These are phyloP conservation scores for Dendrolimus kikuchii DNA, from an alignment of 1,140 invertebrate species.

Conservation along the genomic window DNA sequence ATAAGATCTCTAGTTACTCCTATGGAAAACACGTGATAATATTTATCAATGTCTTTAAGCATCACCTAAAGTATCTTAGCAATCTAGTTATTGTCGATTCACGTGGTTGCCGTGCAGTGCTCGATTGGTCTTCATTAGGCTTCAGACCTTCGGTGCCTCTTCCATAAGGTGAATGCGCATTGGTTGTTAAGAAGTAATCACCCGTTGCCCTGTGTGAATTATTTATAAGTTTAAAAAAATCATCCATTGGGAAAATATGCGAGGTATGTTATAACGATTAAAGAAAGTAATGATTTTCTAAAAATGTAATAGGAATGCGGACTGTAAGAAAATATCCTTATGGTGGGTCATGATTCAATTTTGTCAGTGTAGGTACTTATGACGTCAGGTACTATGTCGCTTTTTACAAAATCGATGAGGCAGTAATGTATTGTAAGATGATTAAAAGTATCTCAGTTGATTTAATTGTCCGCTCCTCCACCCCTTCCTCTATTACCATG, in stretches of 20 bases:
- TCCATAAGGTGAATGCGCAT: slow-evolving; percentile 27
- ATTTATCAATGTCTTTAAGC: not conserved
- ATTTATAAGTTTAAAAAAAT: not conserved
- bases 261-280: not conserved
- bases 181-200: slow-evolving; percentile 52
- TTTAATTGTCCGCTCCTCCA: too few relatives aligned
- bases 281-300: not conserved
- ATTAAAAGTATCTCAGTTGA: too few relatives aligned
- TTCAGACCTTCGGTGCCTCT: slow-evolving; percentile 32
- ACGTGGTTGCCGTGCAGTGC: slow-evolving; percentile 7
- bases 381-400: too few relatives aligned
- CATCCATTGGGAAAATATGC: not conserved
- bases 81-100: slow-evolving; percentile 17
- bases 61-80: slow-evolving; percentile 20
- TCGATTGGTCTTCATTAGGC: slow-evolving; percentile 18
- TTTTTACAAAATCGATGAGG: too few relatives aligned
- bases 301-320: too few relatives aligned
- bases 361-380: too few relatives aligned
- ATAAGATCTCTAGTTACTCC: too few relatives aligned
- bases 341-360: too few relatives aligned
- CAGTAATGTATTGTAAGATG: too few relatives aligned
- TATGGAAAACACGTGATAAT: too few relatives aligned
- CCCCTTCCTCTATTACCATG: too few relatives aligned
- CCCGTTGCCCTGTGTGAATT: slow-evolving; percentile 36
- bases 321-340: too few relatives aligned